Evolutionary conservation across 2,888 invertebrate species (phyloP), one percentile per base, ranked within the genome.

Genomic region (Sesia apiformis): DNA sequence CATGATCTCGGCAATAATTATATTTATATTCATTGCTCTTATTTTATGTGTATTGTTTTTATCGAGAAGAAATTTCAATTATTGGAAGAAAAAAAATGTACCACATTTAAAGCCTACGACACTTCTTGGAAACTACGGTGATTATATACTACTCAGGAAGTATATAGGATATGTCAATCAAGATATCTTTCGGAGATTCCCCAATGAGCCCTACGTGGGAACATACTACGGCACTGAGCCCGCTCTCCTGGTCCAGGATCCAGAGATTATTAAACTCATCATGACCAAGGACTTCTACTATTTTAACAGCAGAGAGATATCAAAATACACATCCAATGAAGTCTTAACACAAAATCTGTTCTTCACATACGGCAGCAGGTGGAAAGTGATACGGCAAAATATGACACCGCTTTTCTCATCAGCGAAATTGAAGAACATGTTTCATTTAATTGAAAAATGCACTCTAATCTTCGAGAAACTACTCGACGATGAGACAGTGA

Each of bases 341-440:
- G 42, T 62, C 3, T 38, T 75, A 0, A 70, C 74, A 0, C 63
- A 63, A 41, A 78, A 71, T 41, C 57, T 85, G 2, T 83, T 84
- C 58, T 70, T 64, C 52, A 62, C 65, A 0, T 62, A 70, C 49
- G 86, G 86, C 0, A 79, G 84, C 58, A 58, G 62, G 3, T 85
- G 86, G 84, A 81, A 76, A 53, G 72, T 81, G 0, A 46, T 77
- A 3, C 64, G 86, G 0, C 84, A 84, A 58, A 81, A 82, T 54
- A 56, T 80, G 6, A 78, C 78, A 0, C 80, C 80, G 0, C 53
- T 84, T 0, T 87, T 84, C 60, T 73, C 85, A 0, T 72, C 79
- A 0, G 63, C 75, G 0, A 85, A 84, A 60, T 80, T 84, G 71
- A 84, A 74, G 57, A 79, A 70, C 8, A 86, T 85, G 85, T 86